These are phyloP conservation scores for Temnothorax ravouxi DNA, from an alignment of 2,888 invertebrate genomes.

Conservation along the genomic window DNA sequence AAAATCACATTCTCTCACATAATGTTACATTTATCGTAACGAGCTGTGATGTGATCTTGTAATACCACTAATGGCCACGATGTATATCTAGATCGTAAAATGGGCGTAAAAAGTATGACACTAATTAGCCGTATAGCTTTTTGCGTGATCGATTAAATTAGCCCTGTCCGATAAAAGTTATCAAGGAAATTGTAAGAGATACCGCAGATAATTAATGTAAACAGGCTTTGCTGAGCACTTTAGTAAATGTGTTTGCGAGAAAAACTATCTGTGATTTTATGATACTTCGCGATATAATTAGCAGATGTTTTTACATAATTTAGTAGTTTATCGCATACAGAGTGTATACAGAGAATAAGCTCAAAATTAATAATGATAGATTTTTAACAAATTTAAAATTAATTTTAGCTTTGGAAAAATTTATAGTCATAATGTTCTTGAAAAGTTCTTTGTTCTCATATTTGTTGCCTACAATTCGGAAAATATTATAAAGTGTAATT, in stretches of 20 bases:
- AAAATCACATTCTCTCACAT: conserved; percentile 40
- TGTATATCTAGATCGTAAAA: conserved; percentile 48
- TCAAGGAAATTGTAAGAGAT: conserved; percentile 51
- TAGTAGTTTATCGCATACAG: neutral
- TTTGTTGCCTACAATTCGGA: neutral
- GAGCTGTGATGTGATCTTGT: conserved; percentile 51
- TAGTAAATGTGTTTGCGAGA: conserved; percentile 25
- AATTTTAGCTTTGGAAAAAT: neutral
- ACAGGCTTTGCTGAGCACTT: conserved; percentile 16
- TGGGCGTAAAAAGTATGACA: conserved; percentile 47
- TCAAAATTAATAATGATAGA: neutral
- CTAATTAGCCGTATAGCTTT: conserved; percentile 48
- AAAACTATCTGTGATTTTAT: conserved; percentile 35
- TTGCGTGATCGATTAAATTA: conserved; percentile 56
- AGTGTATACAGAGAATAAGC: neutral
- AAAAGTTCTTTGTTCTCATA: conserved; percentile 10
- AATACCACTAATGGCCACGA: conserved; percentile 41
- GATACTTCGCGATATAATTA: neutral
- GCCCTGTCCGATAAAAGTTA: conserved; percentile 41
- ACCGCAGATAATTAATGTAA: conserved; percentile 26
- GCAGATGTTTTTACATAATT: neutral
- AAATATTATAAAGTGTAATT: neutral
- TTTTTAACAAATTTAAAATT: neutral
- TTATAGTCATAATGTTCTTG: neutral
- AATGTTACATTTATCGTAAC: conserved; percentile 36